Base-by-base conservation (phyloP, 2,797 vertebrate species). In the Masticophis lateralis region DNA sequence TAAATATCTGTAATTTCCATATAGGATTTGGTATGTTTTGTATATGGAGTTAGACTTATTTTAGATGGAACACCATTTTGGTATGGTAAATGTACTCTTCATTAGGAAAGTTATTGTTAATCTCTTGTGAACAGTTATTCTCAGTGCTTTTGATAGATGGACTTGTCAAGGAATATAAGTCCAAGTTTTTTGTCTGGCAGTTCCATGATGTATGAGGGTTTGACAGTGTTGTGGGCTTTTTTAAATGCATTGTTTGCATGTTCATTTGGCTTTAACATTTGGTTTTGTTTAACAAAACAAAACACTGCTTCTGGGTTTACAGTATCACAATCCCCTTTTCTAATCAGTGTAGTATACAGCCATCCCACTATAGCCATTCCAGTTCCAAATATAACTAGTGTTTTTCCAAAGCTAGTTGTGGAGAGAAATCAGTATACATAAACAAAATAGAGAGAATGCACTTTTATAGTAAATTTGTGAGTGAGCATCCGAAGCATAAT, bases 1-100 rank as follows among this genome's bases (percentile, higher is more conserved):
- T 87, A 92, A 43, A 16, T 90, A 27, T 95, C 93, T 90, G 91
- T 94, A 86, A n/a, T 0, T 0, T 96, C 32, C 91, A 63, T 56
- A 27, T n/a, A 93, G 59, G 27, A 95, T 93, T 94, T 91, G 94
- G 0, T 22, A 11, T 93, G 91, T 95, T 96, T 96, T 96, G 0
- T 96, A 69, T 74, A 86, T 86, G 86, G 32, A 79, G 32, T 79
- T 43, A 16, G 69, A 43, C 32, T 79, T 79, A 79, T 79, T 79
- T 79, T 79, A 37, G 16, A 69, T 69, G 63, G 28, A n/a, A 69
- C 13, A n/a, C 12, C 28, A 69, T 32, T 37, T 37, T 37, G 69
- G 8, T 74, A 74, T 32, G 66, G 14, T 37, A 74, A 18, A 18
- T 74, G 16, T 74, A 74, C 66, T 59, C 43, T 87, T 95, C 86